Percentiles rank a stretch among this genome's conserved stretches.
Evolutionary conservation across 2,797 vertebrate genomes (phyloP).

Genomic region (Lophius americanus): DNA sequence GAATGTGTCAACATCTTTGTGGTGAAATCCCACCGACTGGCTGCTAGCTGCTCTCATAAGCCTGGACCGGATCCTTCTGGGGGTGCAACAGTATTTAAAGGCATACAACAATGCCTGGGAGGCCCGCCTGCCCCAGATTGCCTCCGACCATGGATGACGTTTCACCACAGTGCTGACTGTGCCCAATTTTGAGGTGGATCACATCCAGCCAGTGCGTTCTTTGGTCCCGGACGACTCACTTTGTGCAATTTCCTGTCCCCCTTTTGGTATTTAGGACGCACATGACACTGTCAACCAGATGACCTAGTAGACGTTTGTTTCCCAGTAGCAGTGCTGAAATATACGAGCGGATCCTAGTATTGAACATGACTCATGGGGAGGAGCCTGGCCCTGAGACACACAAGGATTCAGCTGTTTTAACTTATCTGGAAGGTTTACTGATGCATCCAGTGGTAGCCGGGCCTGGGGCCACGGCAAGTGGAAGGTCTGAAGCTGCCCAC

Average conservation of each 20-base stretch:
- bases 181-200: slow-evolving; percentile 44
- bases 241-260: slow-evolving; percentile 33
- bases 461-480: slow-evolving; percentile 91
- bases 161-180: slow-evolving; percentile 59
- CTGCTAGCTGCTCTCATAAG: slow-evolving; percentile 57
- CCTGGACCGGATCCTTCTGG: slow-evolving; percentile 62
- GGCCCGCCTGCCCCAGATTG: slow-evolving; percentile 61
- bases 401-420: slow-evolving; percentile 99
- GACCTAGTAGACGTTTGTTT: slow-evolving; percentile 75
- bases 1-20: slow-evolving; percentile 74
- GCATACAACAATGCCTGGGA: slow-evolving; percentile 69
- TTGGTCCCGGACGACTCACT: slow-evolving; percentile 16
- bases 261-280: slow-evolving; percentile 70
- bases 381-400: slow-evolving; percentile 99
- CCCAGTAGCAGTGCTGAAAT: slow-evolving; percentile 79
- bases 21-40: slow-evolving; percentile 74
- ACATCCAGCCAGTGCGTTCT: slow-evolving; percentile 33
- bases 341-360: slow-evolving; percentile 85
- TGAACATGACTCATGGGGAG: slow-evolving; percentile 99
- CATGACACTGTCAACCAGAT: slow-evolving; percentile 68
- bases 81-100: slow-evolving; percentile 64
- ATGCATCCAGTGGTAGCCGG: slow-evolving; percentile 99
- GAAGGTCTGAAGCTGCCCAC: slow-evolving; percentile 87
- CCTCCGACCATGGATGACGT: slow-evolving; percentile 60
- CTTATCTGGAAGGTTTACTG: slow-evolving; percentile 99